Evolutionary conservation across 2,797 vertebrate species (phyloP).

Genomic region (Cottoperca gobio): DNA sequence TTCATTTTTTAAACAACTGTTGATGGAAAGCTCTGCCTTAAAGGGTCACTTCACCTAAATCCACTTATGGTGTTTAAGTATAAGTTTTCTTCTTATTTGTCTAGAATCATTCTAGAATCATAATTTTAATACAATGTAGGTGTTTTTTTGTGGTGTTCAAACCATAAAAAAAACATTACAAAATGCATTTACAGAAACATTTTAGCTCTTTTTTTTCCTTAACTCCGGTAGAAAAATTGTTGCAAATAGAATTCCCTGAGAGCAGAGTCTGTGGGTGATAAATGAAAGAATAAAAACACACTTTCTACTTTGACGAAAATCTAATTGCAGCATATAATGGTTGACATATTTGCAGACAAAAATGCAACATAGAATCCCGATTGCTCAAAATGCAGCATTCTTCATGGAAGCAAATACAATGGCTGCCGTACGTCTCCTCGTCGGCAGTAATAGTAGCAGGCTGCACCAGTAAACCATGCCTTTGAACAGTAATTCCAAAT

Average conservation of each 20-base stretch:
- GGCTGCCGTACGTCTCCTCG: slow-evolving; percentile 9
- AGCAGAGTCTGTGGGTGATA: neutral
- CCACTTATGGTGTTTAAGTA: neutral
- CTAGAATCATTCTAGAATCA: no score
- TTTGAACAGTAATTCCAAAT: slow-evolving; percentile 62
- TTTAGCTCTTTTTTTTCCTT: neutral
- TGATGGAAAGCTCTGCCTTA: neutral
- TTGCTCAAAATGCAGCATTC: neutral
- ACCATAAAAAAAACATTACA: neutral
- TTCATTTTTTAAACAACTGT: neutral
- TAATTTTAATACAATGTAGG: neutral
- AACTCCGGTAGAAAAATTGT: neutral
- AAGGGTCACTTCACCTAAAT: neutral
- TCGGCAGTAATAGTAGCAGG: slow-evolving; percentile 21
- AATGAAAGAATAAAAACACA: no score
- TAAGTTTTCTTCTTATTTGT: neutral
- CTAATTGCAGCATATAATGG: neutral
- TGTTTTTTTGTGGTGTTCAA: neutral
- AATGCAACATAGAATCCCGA: neutral
- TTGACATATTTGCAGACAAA: neutral
- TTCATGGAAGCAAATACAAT: slow-evolving; percentile 1
- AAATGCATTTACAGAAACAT: neutral
- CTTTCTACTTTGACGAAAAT: neutral
- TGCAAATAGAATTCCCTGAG: rapidly evolving
- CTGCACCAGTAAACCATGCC: slow-evolving; percentile 34